A percentile compares a stretch with the other conserved stretches of the same genome.
phyloP scores from a whole-genome alignment of 1,140 invertebrate genomes.

The Popillia japonica region DNA sequence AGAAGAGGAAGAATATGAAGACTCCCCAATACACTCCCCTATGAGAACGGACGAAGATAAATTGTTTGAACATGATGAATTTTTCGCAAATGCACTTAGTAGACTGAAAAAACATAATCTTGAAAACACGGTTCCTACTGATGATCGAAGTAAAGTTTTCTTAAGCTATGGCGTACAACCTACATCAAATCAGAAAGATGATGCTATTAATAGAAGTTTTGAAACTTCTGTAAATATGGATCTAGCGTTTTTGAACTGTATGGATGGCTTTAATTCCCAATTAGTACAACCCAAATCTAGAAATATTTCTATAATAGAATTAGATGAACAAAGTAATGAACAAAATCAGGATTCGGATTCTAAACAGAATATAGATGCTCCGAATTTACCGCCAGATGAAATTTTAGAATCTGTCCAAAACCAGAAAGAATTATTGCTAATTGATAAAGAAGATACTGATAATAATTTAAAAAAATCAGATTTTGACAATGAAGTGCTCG shows the following conservation, averaged over 20 bases:
- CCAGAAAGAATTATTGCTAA: too few species aligned
- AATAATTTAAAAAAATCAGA: too few species aligned
- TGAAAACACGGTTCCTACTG: neutral
- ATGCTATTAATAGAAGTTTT: neutral
- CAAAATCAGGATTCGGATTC: neutral
- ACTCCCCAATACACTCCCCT: neutral
- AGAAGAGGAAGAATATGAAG: neutral
- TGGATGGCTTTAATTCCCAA: neutral
- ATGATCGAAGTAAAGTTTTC: neutral
- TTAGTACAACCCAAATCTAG: neutral
- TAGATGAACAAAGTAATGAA: neutral
- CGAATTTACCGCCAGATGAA: too few species aligned
- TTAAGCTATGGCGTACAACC: conserved; percentile 22
- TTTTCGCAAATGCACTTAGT: too few species aligned
- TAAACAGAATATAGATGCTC: too few species aligned
- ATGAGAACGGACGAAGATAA: neutral
- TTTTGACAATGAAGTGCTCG: neutral
- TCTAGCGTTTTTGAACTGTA: neutral
- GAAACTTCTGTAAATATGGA: neutral
- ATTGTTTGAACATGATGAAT: too few species aligned
- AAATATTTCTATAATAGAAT: neutral
- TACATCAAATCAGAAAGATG: neutral
- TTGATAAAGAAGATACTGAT: too few species aligned
- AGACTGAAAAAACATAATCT: neutral
- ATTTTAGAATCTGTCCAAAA: too few species aligned